These are phyloP conservation scores for Doryteuthis pealeii DNA, from an alignment of 1,140 invertebrate species.

Conservation along the genomic window DNA sequence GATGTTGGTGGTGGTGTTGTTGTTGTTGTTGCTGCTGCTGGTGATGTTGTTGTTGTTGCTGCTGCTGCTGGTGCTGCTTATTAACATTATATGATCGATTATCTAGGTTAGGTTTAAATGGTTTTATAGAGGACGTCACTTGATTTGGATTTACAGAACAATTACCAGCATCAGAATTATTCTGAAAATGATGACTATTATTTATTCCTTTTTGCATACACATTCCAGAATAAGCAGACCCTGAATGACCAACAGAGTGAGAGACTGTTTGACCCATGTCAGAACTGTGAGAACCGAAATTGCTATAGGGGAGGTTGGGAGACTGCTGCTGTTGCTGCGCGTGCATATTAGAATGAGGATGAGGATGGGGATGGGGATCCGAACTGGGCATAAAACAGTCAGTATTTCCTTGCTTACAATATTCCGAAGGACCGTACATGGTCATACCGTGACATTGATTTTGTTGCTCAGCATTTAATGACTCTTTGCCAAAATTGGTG, in stretches of 20 bases:
- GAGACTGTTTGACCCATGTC: not conserved
- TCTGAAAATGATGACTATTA: not conserved
- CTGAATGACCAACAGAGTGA: not conserved
- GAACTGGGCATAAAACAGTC: not conserved
- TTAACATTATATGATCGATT: not conserved
- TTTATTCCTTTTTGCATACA: not conserved
- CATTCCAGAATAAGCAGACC: not conserved
- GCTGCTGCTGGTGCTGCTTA: constrained; percentile 16
- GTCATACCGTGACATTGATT: not conserved
- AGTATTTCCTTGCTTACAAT: not conserved
- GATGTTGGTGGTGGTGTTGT: constrained; percentile 16
- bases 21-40: constrained; percentile 22
- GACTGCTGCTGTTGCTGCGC: not conserved
- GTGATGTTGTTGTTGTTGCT: constrained; percentile 21
- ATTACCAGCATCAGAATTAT: not conserved
- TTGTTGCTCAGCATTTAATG: constrained; percentile 1
- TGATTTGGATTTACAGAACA: not conserved
- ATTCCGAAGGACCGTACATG: not conserved
- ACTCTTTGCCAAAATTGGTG: constrained; percentile 10
- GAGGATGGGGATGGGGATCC: not conserved
- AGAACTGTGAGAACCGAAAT: not conserved
- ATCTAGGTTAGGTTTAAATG: not conserved
- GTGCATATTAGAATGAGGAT: not conserved
- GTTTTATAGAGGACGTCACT: not conserved
- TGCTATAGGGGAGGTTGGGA: not conserved